Base-by-base conservation (phyloP, 2,888 invertebrate species). In the Gastracanthus pulcherrimus region DNA sequence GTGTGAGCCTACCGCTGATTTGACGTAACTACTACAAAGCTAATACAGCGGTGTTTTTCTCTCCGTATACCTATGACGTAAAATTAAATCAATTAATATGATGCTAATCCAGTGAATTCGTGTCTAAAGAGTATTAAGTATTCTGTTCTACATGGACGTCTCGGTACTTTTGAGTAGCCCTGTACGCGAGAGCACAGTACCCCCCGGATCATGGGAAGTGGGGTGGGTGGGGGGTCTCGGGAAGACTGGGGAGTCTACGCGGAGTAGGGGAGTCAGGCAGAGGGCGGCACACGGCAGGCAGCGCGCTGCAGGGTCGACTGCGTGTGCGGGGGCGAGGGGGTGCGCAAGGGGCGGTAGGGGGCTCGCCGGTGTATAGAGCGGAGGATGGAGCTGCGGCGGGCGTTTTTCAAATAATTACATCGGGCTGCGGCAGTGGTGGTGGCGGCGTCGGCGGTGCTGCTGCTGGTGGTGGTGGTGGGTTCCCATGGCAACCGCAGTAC, bases 331-430 rank as follows among this genome's bases (percentile, higher is more conserved):
- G 11, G 29, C 3, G 45, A 11, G 26, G 48, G 1, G 23, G 87
- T 86, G 87, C 86, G 85, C 86, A 87, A 88, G 90, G 89, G 86
- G 86, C 85, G 82, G 86, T 85, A 84, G 84, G 85, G 86, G 86
- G 86, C 87, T 1, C 72, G 19, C 81, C 67, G 69, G 60, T 70
- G 85, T 88, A 78, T 78, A 58, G 85, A 85, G 84, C 90, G 84
- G 85, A 81, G 86, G 86, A 87, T 87, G 87, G 87, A 89, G 89
- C 86, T 87, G 88, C 86, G 87, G 88, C 87, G 87, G 88, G 89
- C 88, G 91, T 92, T 92, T 92, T 92, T 92, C 92, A 92, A 92
- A 92, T 92, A 92, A 92, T 92, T 92, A 92, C 91, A 92, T 92
- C 91, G 90, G 86, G 89, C 88, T 89, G 89, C 86, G 74, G 67